Base-by-base conservation (phyloP, 2,113 vertebrate species). In the Brachyistius frenatus region DNA sequence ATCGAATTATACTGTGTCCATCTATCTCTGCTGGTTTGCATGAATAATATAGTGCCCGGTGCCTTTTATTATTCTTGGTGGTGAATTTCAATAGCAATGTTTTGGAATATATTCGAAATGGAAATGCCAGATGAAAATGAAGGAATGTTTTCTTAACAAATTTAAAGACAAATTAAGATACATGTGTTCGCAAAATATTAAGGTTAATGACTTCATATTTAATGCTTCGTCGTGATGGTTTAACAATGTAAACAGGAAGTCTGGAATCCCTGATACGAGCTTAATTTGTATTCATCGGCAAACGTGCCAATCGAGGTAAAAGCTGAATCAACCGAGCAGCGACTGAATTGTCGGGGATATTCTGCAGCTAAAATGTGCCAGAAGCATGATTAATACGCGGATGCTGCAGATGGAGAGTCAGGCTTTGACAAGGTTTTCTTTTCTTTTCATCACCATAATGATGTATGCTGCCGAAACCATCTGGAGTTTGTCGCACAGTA, bases 391-490 rank as follows among this genome's bases (percentile, higher is more conserved):
- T 75, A 73, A 78, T 62, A 65, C 5, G 14, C 37, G 46, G 5
- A 85, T 76, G 3, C 23, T 84, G 62, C 71, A 90, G 81, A 89
- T 85, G 77, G 79, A 76, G 80, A 80, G 33, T 73, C 33, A 11
- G 62, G 70, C 69, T 78, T 66, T 57, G 56, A 84, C 47, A 3
- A 54, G 77, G 47, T 76, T 79, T 85, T 66, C 30, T 78, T 87
- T 88, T 77, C 8, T 63, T 81, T 80, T 73, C 76, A 84, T 23
- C 49, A 58, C 46, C 32, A 54, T 66, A 66, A 78, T 50, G 33
- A 70, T 60, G 74, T 63, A 52, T 46, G 62, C 66, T 77, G 66
- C 33, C 63, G 5, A 47, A 82, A 66, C 84, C 76, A 78, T 83
- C 68, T 89, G 83, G 65, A 68, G 60, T 23, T 66, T 80, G 65